These are phyloP conservation scores for Micromys minutus DNA, from an alignment of 2,113 vertebrate species.

Conservation along the genomic window DNA sequence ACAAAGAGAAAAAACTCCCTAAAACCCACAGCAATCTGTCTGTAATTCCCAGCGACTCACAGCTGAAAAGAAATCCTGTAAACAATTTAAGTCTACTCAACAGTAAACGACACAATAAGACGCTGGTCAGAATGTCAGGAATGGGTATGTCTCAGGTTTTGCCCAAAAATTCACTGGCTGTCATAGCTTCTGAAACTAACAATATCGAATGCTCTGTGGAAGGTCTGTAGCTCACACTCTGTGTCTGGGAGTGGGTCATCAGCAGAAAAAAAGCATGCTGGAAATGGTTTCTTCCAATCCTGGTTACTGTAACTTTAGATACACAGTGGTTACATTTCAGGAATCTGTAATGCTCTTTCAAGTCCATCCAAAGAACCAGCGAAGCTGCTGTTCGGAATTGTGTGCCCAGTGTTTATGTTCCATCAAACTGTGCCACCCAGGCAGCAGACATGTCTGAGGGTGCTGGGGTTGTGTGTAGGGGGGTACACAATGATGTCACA, in stretches of 20 bases:
- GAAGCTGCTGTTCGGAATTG: slow-evolving; percentile 87
- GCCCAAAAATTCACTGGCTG: slow-evolving; percentile 76
- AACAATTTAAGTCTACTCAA: slow-evolving; percentile 82
- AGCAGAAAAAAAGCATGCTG: slow-evolving; percentile 82
- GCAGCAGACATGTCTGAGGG: slow-evolving; percentile 94
- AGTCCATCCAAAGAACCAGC: slow-evolving; percentile 88
- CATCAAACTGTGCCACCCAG: slow-evolving; percentile 94
- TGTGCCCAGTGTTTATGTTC: slow-evolving; percentile 91
- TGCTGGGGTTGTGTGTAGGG: slow-evolving; percentile 84
- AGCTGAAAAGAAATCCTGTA: slow-evolving; percentile 82
- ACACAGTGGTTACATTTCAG: slow-evolving; percentile 84
- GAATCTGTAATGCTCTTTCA: slow-evolving; percentile 87
- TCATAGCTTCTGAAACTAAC: slow-evolving; percentile 71
- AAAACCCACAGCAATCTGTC: slow-evolving; percentile 40
- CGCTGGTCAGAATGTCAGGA: slow-evolving; percentile 78
- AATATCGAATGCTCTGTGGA: slow-evolving; percentile 74
- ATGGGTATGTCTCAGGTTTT: slow-evolving; percentile 75
- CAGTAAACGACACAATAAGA: slow-evolving; percentile 78
- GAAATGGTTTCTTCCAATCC: slow-evolving; percentile 81
- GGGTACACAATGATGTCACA: slow-evolving; percentile 97
- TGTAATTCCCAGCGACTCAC: slow-evolving; percentile 69
- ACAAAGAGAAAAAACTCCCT: slow-evolving; percentile 36
- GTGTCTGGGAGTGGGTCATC: slow-evolving; percentile 79
- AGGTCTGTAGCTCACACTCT: slow-evolving; percentile 77
- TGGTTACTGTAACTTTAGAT: slow-evolving; percentile 86